Conservation (phyloP, 2,113 vertebrate genomes). For the Rana temporaria region DNA sequence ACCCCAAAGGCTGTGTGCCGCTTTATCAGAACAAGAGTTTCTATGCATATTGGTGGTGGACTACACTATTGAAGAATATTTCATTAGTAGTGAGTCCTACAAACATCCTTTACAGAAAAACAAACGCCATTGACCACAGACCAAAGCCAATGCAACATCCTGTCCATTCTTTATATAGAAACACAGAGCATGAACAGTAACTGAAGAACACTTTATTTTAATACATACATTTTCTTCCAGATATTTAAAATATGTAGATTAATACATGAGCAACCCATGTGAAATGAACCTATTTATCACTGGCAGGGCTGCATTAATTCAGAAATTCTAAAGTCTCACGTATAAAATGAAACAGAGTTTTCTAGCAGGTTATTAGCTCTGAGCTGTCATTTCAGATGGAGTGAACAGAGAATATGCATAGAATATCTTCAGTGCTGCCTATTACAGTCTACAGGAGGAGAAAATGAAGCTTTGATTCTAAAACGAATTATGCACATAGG, state of each 20-base stretch:
- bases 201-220: slow-evolving; percentile 1
- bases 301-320: not conserved
- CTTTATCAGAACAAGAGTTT: too few species aligned
- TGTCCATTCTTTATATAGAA: not conserved
- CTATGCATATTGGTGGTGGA: too few species aligned
- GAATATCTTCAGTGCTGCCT: not conserved
- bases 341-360: slow-evolving; percentile 27
- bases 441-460: not conserved
- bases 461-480: not conserved
- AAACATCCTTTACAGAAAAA: too few species aligned
- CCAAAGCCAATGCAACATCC: too few species aligned
- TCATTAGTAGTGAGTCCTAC: too few species aligned
- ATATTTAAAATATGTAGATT: slow-evolving; percentile 34
- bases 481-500: not conserved
- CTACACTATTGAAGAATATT: too few species aligned
- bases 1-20: too few species aligned
- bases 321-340: not conserved
- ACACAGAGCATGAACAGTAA: not conserved
- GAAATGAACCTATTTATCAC: slow-evolving; percentile 32
- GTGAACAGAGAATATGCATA: not conserved
- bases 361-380: slow-evolving; percentile 14
- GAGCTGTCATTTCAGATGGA: not conserved
- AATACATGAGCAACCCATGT: slow-evolving; percentile 20
- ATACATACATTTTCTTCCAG: not conserved
- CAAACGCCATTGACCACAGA: too few species aligned